Base-by-base conservation (phyloP, 2,797 vertebrate genomes). In the Pseudocheirus occidentalis region DNA sequence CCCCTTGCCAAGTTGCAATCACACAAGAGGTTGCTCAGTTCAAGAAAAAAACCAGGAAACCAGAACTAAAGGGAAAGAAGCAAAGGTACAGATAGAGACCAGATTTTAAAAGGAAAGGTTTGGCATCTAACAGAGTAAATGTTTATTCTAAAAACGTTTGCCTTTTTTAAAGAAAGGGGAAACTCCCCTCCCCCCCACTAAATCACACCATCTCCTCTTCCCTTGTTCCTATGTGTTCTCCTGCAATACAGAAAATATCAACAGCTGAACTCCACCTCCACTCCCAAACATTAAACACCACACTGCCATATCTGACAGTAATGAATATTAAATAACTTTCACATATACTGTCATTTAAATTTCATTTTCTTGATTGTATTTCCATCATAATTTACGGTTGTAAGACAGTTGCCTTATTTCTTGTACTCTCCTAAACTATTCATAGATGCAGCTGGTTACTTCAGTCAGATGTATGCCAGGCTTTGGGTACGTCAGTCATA, bases 101-200 rank as follows among this genome's bases (percentile, higher is more conserved):
- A 55, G 90, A 92, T 91, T 94, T 93, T 66, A 94, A 90, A 94
- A 93, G 46, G 62, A 73, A 24, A 92, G 56, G 24, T 4, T 2
- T 50, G 56, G n/a, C 29, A 59, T 46, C 9, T 81, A 27, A 81
- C 9, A 81, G 46, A 46, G 73, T 81, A 81, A 46, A 81, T 81
- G 73, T 46, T 81, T 81, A 81, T 40, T 27, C 40, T 27, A 81
- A 27, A 81, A 24, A 81, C 21, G 27, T 3, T 3, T 46, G 27
- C 46, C 24, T 24, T 73, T 81, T 62, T 62, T 31, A 58, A 21
- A 56, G 56, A 92, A 57, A 57, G 11, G 40, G 66, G 91, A 66
- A 7, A 28, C n/a, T n/a, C n/a, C n/a, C n/a, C n/a, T n/a, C n/a
- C n/a, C n/a, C n/a, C n/a, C n/a, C 12, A 54, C 18, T 55, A 40